Conservation (phyloP, 2,888 invertebrate genomes). For the Loripinus fragilis region DNA sequence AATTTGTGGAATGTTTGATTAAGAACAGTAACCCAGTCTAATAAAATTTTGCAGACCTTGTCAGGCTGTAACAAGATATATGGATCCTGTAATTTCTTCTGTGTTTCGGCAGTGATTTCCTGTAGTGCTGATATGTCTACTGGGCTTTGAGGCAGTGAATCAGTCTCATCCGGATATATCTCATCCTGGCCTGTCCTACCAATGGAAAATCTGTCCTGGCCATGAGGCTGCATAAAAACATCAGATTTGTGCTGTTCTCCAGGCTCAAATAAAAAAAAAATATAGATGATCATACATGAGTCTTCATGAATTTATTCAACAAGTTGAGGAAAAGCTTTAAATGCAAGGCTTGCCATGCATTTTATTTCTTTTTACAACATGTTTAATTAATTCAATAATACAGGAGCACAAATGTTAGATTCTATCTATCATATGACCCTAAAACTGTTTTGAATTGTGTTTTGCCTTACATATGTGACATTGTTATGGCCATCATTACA, state of each 20-base stretch:
- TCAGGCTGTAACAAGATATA: conserved; percentile 53
- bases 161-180: neutral
- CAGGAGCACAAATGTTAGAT: too few species aligned
- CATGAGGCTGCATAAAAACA: neutral
- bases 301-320: too few species aligned
- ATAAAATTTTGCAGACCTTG: conserved; percentile 49
- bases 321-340: too few species aligned
- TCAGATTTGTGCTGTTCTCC: neutral
- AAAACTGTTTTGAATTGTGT: too few species aligned
- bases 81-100: conserved; percentile 55
- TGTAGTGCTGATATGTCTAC: conserved; percentile 57
- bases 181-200: neutral
- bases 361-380: too few species aligned
- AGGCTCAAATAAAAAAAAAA: neutral
- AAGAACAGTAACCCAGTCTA: conserved; percentile 67
- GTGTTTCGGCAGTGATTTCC: conserved; percentile 49
- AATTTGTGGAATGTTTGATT: conserved; percentile 60
- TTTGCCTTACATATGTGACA: too few species aligned
- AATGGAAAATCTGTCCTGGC: neutral
- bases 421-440: too few species aligned
- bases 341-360: too few species aligned
- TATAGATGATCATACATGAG: too few species aligned
- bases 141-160: neutral
- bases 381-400: too few species aligned
- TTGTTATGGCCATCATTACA: too few species aligned